phyloP scores from a whole-genome alignment of 2,888 invertebrate species.

The Drosophila antonietae region DNA sequence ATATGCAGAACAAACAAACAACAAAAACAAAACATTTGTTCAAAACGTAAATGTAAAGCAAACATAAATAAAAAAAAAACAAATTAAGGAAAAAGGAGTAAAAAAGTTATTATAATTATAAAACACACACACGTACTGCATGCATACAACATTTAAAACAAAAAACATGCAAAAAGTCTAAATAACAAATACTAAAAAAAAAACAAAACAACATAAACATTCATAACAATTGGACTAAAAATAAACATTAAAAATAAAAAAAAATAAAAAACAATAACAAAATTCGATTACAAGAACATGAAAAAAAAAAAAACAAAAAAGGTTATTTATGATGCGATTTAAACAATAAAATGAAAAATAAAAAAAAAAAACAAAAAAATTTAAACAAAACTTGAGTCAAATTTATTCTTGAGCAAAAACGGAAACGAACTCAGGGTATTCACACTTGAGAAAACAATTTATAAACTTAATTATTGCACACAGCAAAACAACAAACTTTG shows the following conservation, averaged over 20 bases:
- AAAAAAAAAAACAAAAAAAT: constrained; percentile 57
- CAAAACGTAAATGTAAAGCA: constrained; percentile 64
- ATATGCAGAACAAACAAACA: constrained; percentile 50
- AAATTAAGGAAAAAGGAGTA: constrained; percentile 49
- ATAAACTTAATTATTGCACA: constrained; percentile 29
- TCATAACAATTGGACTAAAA: constrained; percentile 55
- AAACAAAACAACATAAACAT: constrained; percentile 41
- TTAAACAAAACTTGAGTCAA: constrained; percentile 47
- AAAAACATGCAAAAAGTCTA: constrained; percentile 59
- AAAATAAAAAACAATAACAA: constrained; percentile 35
- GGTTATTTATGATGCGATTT: constrained; percentile 74
- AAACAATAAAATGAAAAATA: constrained; percentile 75
- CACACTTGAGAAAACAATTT: constrained; percentile 39
- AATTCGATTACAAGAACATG: constrained; percentile 60
- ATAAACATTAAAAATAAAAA: constrained; percentile 52
- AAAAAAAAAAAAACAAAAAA: constrained; percentile 45
- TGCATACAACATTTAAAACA: constrained; percentile 53
- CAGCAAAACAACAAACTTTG: constrained; percentile 32
- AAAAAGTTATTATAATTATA: constrained; percentile 58
- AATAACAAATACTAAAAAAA: constrained; percentile 44
- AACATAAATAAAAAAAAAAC: constrained; percentile 25
- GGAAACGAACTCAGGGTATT: constrained; percentile 50
- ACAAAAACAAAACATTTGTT: constrained; percentile 63
- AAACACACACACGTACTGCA: constrained; percentile 49
- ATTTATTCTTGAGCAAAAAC: constrained; percentile 40